These are phyloP conservation scores for Girardia tigrina DNA, from an alignment of 2,888 invertebrate genomes.

Conservation along the genomic window DNA sequence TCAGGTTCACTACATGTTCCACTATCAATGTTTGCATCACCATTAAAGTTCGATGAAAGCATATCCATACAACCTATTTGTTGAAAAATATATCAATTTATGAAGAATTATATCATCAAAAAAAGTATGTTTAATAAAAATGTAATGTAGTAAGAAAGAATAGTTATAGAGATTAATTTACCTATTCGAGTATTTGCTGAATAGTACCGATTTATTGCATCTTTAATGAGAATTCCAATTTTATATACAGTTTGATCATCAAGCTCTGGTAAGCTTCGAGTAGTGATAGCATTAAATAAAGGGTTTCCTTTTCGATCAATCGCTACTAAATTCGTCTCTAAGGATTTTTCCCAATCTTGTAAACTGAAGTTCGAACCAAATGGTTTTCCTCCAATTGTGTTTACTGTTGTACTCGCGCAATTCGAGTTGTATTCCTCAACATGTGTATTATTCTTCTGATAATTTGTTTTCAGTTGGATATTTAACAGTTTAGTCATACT, in stretches of 20 bases:
- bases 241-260: conserved; percentile 39
- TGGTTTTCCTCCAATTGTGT: conserved; percentile 39
- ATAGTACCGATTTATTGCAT: conserved; percentile 41
- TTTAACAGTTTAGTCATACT: background rate
- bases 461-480: background rate
- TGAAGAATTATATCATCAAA: background rate
- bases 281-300: conserved; percentile 40
- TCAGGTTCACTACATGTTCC: conserved; percentile 40
- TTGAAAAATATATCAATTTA: conserved; percentile 37
- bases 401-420: background rate
- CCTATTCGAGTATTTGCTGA: conserved; percentile 33
- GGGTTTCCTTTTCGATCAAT: conserved; percentile 43
- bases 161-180: too few species aligned
- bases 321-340: conserved; percentile 41
- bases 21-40: conserved; percentile 41
- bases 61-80: conserved; percentile 41
- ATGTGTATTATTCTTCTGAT: background rate
- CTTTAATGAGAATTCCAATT: conserved; percentile 38
- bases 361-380: conserved; percentile 40
- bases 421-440: background rate
- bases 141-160: background rate
- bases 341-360: conserved; percentile 39
- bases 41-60: conserved; percentile 41
- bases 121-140: background rate
- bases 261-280: conserved; percentile 40